Conservation (phyloP, 2,797 vertebrate species). For the Epinephelus awoara region DNA sequence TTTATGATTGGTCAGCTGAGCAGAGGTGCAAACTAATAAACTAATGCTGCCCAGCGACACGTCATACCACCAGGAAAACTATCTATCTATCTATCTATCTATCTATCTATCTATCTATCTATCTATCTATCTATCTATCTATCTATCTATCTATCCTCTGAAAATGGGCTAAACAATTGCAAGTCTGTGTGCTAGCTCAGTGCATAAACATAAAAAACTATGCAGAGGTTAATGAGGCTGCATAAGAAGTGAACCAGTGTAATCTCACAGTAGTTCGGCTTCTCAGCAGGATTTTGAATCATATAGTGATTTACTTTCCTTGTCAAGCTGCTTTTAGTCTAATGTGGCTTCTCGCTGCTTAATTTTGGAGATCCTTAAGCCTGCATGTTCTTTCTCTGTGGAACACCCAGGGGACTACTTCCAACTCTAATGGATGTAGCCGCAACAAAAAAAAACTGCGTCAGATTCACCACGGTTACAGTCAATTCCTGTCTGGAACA, state of each 20-base stretch:
- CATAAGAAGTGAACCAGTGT: conserved; percentile 13
- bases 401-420: conserved; percentile 3
- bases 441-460: conserved; percentile 1
- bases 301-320: conserved; percentile 8
- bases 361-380: conserved; percentile 15
- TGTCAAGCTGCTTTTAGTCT: conserved; percentile 37
- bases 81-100: too few species aligned
- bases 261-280: background rate
- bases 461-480: conserved; percentile 8
- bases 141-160: too few species aligned
- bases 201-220: conserved; percentile 23
- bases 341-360: conserved; percentile 13
- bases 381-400: conserved; percentile 1
- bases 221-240: conserved; percentile 36
- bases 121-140: too few species aligned
- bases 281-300: conserved; percentile 9
- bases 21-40: background rate
- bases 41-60: too few species aligned
- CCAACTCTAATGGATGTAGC: conserved; percentile 16
- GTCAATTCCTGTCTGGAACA: conserved; percentile 11
- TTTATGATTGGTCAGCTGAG: background rate
- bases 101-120: too few species aligned
- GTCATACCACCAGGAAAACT: too few species aligned
- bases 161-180: background rate
- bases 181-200: background rate